Conservation (phyloP, 64 coral and sea anemone genomes). For the Stylophora pistillata region DNA sequence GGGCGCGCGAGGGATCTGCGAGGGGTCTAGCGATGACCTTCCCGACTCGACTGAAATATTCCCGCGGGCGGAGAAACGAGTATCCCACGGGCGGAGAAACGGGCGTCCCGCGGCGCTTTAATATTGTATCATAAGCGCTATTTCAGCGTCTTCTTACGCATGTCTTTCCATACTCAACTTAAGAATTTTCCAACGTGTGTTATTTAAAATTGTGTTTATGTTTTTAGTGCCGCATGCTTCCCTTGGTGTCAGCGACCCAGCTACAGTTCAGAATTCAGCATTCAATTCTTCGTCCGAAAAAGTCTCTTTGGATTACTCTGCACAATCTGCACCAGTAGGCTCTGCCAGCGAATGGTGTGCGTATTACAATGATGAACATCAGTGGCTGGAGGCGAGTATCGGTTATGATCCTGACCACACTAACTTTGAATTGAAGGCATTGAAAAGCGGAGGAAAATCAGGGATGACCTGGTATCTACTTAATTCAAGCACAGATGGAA, state of each 20-base stretch:
- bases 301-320: not conserved
- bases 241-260: not conserved
- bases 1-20: too few relatives aligned
- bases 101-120: too few relatives aligned
- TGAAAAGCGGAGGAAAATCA: not conserved
- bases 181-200: not conserved
- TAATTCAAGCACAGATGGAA: not conserved
- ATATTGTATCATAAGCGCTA: too few relatives aligned
- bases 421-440: not conserved
- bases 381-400: constrained; percentile 1
- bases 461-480: not conserved
- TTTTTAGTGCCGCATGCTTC: not conserved
- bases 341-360: not conserved
- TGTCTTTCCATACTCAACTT: too few relatives aligned
- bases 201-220: not conserved
- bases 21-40: too few relatives aligned
- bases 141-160: too few relatives aligned
- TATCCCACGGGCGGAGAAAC: too few relatives aligned
- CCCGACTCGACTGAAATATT: too few relatives aligned
- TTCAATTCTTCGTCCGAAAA: not conserved
- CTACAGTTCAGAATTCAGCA: not conserved
- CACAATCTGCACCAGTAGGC: not conserved
- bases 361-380: not conserved
- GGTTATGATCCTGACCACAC: not conserved
- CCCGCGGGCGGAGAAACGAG: too few relatives aligned